A percentile compares a stretch with the other conserved stretches of the same genome.
phyloP scores from a whole-genome alignment of 2,888 invertebrate species.

The Mythimna impura region DNA sequence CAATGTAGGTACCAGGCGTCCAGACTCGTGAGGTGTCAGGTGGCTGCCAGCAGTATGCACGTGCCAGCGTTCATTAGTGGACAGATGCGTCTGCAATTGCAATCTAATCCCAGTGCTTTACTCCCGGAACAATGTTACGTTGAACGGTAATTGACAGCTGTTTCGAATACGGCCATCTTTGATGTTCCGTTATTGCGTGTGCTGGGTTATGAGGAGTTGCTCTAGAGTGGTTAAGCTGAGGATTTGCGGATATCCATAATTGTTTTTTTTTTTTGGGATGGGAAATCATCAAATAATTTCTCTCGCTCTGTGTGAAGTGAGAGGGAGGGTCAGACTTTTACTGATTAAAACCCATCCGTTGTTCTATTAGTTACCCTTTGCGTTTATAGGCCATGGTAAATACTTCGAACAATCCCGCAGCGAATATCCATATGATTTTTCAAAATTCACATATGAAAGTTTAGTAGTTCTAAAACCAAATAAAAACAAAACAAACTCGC shows the following conservation, averaged over 20 bases:
- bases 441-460: neutral
- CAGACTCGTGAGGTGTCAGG: constrained; percentile 73
- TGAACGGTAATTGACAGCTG: constrained; percentile 76
- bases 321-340: too few species aligned
- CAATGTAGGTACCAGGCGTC: constrained; percentile 38
- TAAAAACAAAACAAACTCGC: constrained; percentile 1
- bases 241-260: too few species aligned
- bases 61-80: constrained; percentile 80
- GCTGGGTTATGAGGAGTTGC: constrained; percentile 2
- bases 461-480: neutral
- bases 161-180: constrained; percentile 70
- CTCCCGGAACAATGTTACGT: constrained; percentile 72
- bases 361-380: too few species aligned
- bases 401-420: too few species aligned
- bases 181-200: constrained; percentile 23
- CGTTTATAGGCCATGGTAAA: too few species aligned
- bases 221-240: neutral
- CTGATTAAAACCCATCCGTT: too few species aligned
- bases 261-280: too few species aligned
- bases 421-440: too few species aligned
- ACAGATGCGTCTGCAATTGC: constrained; percentile 82
- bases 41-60: constrained; percentile 73
- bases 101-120: constrained; percentile 82
- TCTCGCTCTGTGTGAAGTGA: too few species aligned
- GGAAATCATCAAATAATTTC: too few species aligned